Conservation (phyloP, 2,113 vertebrate genomes). For the Capra hircus region DNA sequence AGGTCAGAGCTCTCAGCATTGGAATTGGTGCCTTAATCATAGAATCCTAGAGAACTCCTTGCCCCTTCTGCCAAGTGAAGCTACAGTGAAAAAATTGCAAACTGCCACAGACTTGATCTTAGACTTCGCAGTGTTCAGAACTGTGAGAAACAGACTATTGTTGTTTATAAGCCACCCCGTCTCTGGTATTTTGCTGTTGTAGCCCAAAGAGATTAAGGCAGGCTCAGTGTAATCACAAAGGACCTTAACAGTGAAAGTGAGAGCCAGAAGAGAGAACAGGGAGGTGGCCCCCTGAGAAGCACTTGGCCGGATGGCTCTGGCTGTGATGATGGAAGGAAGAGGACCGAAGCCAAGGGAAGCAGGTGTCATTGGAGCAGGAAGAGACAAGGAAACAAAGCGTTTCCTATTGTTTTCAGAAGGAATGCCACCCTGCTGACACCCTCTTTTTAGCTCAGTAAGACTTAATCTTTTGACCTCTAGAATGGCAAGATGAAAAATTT, state of each 20-base stretch:
- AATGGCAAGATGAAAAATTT: not conserved
- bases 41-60: not conserved
- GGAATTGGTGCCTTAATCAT: not conserved
- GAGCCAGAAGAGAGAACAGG: not conserved
- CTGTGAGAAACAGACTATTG: not conserved
- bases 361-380: not conserved
- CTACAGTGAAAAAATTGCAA: not conserved
- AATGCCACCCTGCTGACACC: not conserved
- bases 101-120: not conserved
- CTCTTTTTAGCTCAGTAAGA: not conserved
- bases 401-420: not conserved
- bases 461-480: not conserved
- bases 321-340: not conserved
- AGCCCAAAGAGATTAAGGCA: not conserved
- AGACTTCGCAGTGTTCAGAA: not conserved
- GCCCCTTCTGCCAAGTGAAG: not conserved
- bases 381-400: not conserved
- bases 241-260: not conserved
- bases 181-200: not conserved
- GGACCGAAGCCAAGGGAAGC: not conserved
- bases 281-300: not conserved
- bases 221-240: not conserved
- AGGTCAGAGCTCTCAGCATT: not conserved
- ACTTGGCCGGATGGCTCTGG: not conserved
- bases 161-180: not conserved